A percentile compares a stretch with the other conserved stretches of the same genome.
phyloP scores from a whole-genome alignment of 2,888 invertebrate genomes.

The Thecophora atra region DNA sequence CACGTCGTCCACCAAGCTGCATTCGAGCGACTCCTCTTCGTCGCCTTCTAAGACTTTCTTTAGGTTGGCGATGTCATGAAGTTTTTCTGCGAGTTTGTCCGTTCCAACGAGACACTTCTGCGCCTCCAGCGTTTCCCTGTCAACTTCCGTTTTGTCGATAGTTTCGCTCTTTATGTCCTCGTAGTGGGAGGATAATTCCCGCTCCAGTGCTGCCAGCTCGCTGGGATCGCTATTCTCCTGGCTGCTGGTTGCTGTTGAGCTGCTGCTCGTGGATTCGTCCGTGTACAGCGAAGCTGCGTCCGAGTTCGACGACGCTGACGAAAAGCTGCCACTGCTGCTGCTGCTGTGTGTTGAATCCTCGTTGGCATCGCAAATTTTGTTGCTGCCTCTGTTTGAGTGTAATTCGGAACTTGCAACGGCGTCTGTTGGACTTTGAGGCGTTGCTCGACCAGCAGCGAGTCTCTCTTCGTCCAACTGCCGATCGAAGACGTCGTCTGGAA shows the following conservation, averaged over 20 bases:
- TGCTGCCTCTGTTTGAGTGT: not conserved
- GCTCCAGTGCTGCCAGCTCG: slow-evolving; percentile 57
- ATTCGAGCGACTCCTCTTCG: slow-evolving; percentile 44
- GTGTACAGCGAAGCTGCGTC: slow-evolving; percentile 25
- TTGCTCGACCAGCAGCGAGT: no score
- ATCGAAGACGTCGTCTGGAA: not conserved
- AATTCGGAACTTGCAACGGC: no score
- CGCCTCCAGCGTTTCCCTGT: not conserved
- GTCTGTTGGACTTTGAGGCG: no score
- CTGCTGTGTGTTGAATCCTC: slow-evolving; percentile 17
- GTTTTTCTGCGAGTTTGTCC: not conserved
- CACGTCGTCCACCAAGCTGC: slow-evolving; percentile 18
- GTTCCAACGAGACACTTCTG: not conserved
- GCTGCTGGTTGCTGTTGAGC: slow-evolving; percentile 19
- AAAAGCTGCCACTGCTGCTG: slow-evolving; percentile 25
- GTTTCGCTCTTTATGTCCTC: slow-evolving; percentile 10
- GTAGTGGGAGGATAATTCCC: slow-evolving; percentile 53
- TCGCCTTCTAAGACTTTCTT: slow-evolving; percentile 59
- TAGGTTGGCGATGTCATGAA: slow-evolving; percentile 56
- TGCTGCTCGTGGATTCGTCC: slow-evolving; percentile 36
- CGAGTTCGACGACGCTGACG: slow-evolving; percentile 43
- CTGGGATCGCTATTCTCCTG: slow-evolving; percentile 53
- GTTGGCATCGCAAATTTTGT: not conserved
- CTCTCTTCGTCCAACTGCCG: no score
- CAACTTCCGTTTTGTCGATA: slow-evolving; percentile 6